Evolutionary conservation across 2,888 invertebrate species (phyloP), one percentile per base, ranked within the genome.

Genomic region (Hypercompe scribonia): DNA sequence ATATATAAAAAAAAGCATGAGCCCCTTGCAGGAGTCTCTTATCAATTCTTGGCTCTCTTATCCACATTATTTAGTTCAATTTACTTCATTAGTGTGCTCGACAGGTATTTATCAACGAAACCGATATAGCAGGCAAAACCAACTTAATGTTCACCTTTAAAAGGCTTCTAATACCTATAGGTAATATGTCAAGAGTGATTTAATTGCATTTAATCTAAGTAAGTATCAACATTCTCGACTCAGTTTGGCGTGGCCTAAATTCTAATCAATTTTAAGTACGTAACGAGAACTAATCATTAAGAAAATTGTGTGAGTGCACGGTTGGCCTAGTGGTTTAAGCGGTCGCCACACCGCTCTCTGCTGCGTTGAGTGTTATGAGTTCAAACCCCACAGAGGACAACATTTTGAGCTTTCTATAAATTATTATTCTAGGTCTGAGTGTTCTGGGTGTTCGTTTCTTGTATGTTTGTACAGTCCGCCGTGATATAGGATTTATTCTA

Each of bases 171-270:
- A 46, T 58, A 68, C 11, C 66, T 70, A 71, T 34, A 78, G 39
- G 71, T 74, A 72, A 73, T 77, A 73, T 74, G 71, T 58, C 78
- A 78, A 78, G 13, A 33, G 64, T 74, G 74, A 74, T 74, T 72
- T 67, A 77, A 70, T 68, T 66, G 64, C 18, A 61, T 46, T 73
- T 61, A 73, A 75, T 80, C 67, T 72, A 54, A 50, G 71, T 61
- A 18, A 70, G 31, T 68, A 10, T 21, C 13, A 31, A 46, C 21
- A 33, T 78, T 67, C 72, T 72, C 75, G 13, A 65, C 66, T 58
- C 42, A 28, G 42, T 42, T 24, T 33, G 24, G 46, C 31, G 66
- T 68, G 70, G 3, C 54, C 70, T 71, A 50, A 64, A 67, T 74
- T 54, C 70, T 66, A 33, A 61, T 61, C 15, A 24, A 54, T 54